Evolutionary conservation across 2,888 invertebrate genomes (phyloP).

Genomic region (Chironomus riparius): DNA sequence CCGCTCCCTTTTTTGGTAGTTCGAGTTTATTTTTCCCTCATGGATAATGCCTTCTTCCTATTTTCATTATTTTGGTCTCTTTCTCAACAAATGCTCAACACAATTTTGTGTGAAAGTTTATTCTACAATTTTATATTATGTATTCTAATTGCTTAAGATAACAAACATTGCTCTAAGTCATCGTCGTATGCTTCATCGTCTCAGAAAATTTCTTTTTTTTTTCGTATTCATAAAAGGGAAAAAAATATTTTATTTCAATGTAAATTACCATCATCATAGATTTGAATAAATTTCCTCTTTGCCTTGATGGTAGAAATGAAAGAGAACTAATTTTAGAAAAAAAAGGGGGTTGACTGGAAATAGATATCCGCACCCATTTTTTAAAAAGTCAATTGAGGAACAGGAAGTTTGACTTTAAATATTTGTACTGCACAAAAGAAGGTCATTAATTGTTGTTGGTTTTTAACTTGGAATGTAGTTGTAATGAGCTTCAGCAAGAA

Average conservation of each 20-base stretch:
- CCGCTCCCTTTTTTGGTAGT: not conserved
- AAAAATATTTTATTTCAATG: slow-evolving; percentile 17
- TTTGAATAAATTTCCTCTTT: slow-evolving; percentile 21
- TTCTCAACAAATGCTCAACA: not conserved
- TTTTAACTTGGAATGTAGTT: too few relatives aligned
- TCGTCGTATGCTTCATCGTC: not conserved
- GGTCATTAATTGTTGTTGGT: too few relatives aligned
- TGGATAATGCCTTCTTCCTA: not conserved
- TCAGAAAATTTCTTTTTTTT: not conserved
- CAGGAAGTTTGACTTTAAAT: too few relatives aligned
- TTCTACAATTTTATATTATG: not conserved
- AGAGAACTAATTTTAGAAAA: not conserved
- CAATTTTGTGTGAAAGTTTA: slow-evolving; percentile 1
- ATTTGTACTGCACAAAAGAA: too few relatives aligned
- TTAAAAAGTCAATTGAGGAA: too few relatives aligned
- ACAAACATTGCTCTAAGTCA: slow-evolving; percentile 11
- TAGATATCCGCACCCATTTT: too few relatives aligned
- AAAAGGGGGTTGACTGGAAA: too few relatives aligned
- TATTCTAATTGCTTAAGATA: slow-evolving; percentile 24
- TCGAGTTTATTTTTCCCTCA: not conserved
- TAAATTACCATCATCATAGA: slow-evolving; percentile 26
- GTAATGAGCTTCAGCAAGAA: too few relatives aligned
- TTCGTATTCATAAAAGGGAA: not conserved
- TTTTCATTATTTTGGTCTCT: not conserved
- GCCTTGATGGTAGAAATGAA: slow-evolving; percentile 3